These are phyloP conservation scores for Melanotaenia nigrans DNA, from an alignment of 2,797 vertebrate genomes.

Conservation along the genomic window DNA sequence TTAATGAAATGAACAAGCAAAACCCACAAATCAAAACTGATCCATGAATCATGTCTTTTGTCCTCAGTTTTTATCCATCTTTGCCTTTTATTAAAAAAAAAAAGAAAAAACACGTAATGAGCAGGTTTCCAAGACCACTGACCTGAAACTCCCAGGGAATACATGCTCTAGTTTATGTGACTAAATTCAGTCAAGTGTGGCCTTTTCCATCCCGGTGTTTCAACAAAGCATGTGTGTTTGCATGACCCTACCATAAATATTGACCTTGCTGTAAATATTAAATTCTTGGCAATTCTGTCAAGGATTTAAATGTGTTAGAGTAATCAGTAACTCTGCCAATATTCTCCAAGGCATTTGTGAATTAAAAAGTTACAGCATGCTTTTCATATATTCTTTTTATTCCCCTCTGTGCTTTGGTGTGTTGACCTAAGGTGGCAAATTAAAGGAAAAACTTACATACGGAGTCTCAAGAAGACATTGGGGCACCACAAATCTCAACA, in stretches of 20 bases:
- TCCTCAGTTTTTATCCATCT: constrained; percentile 25
- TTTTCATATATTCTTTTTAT: constrained; percentile 4
- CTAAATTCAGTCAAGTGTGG: constrained; percentile 59
- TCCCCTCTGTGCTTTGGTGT: neutral
- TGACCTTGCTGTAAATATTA: constrained; percentile 35
- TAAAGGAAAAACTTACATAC: constrained; percentile 4
- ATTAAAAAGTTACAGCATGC: constrained; percentile 1
- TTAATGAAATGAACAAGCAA: constrained; percentile 1
- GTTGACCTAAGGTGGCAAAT: constrained; percentile 9
- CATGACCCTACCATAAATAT: constrained; percentile 36
- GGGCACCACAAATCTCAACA: constrained; percentile 1
- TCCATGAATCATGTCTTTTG: constrained; percentile 16
- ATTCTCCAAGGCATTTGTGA: neutral
- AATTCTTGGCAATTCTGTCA: constrained; percentile 16
- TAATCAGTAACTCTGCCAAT: constrained; percentile 16
- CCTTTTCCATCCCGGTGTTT: constrained; percentile 46
- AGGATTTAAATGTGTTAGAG: constrained; percentile 7
- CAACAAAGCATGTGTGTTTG: constrained; percentile 56
- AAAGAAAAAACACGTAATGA: constrained; percentile 42
- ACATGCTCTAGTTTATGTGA: constrained; percentile 54
- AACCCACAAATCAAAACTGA: constrained; percentile 6
- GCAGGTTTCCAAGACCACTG: constrained; percentile 51
- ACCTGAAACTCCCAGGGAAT: constrained; percentile 56
- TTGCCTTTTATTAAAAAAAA: constrained; percentile 31
- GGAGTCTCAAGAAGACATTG: neutral